phyloP scores from a whole-genome alignment of 2,888 invertebrate genomes.

The Willowsia nigromaculata region DNA sequence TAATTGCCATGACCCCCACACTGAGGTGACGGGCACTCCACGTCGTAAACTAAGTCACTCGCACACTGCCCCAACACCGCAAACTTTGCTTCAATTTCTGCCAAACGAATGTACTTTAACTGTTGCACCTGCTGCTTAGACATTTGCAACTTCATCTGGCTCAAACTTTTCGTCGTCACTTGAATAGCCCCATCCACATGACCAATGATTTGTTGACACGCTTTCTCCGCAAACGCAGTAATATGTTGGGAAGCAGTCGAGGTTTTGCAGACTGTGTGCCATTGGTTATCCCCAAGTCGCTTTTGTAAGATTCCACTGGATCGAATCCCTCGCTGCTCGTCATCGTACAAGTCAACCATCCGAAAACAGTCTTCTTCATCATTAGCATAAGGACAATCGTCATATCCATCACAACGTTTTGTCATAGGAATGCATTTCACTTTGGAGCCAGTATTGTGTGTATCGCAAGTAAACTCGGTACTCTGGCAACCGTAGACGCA shows the following conservation, averaged over 20 bases:
- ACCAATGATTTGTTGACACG: conserved; percentile 71
- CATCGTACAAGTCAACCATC: conserved; percentile 57
- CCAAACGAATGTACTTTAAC: conserved; percentile 39
- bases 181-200: conserved; percentile 11
- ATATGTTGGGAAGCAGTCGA: conserved; percentile 43
- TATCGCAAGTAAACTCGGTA: conserved; percentile 58
- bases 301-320: conserved; percentile 74
- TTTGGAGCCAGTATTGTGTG: conserved; percentile 38
- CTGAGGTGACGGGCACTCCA: conserved; percentile 48
- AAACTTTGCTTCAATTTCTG: conserved; percentile 46
- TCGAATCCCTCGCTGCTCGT: conserved; percentile 70
- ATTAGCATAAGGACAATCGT: conserved; percentile 86
- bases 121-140: conserved; percentile 19
- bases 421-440: conserved; percentile 84
- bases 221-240: conserved; percentile 57
- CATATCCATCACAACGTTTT: conserved; percentile 85
- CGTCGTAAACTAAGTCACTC: conserved; percentile 44
- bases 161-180: conserved; percentile 9
- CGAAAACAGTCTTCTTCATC: conserved; percentile 87
- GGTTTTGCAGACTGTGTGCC: conserved; percentile 74
- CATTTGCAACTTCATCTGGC: conserved; percentile 27
- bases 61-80: conserved; percentile 42
- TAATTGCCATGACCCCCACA: conserved; percentile 51
- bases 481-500: conserved; percentile 60
- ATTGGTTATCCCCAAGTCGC: conserved; percentile 61